Conservation (phyloP, 2,888 invertebrate species). For the Antheraea assamensis region DNA sequence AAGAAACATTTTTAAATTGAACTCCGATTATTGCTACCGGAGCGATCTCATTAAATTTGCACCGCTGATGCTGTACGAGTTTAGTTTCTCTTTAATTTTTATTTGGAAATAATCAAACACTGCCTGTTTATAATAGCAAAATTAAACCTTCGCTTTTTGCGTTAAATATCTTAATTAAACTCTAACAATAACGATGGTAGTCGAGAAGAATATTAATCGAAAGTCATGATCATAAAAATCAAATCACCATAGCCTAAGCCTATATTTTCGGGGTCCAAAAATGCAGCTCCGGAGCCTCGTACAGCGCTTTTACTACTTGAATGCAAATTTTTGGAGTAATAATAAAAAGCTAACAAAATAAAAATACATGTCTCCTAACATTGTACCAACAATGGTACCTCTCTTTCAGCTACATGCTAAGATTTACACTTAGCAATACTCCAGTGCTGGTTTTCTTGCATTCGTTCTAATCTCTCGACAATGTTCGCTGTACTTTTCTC, state of each 20-base stretch:
- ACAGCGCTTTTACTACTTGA: background rate
- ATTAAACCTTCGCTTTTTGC: background rate
- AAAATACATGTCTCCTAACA: no score
- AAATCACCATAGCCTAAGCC: background rate
- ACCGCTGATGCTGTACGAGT: background rate
- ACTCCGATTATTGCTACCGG: background rate
- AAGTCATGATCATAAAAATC: background rate
- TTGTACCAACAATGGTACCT: no score
- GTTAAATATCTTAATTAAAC: background rate
- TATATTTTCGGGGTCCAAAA: background rate
- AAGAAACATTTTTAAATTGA: conserved; percentile 23
- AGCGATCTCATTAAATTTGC: background rate
- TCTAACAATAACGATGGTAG: background rate
- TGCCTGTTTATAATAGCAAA: background rate
- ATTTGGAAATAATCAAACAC: background rate
- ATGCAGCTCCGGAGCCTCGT: background rate
- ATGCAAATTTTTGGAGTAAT: no score
- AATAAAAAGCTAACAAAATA: no score
- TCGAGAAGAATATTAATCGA: background rate
- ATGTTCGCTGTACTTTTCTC: no score
- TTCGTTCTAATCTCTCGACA: no score
- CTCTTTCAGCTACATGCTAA: no score
- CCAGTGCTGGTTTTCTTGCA: no score
- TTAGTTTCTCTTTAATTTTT: conserved; percentile 2
- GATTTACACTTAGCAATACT: no score